Evolutionary conservation across 2,113 vertebrate genomes (phyloP).

Genomic region (Melierax canorus): DNA sequence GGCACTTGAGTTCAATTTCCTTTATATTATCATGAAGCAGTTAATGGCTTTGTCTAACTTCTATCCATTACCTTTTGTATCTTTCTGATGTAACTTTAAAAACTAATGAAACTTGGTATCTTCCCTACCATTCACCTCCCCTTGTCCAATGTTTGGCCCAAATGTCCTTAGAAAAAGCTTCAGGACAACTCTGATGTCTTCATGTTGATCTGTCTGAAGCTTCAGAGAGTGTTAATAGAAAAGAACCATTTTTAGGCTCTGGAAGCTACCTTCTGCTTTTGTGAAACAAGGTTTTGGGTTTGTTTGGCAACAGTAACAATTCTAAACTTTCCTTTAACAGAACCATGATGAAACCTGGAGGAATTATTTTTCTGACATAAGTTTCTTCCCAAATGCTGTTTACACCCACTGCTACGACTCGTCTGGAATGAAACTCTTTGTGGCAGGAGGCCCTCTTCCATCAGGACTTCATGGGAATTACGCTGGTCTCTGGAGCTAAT

Average conservation of each 20-base stretch:
- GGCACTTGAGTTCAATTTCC: background rate
- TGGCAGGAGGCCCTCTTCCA: too few relatives aligned
- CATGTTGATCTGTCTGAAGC: background rate
- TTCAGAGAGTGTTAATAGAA: background rate
- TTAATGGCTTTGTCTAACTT: background rate
- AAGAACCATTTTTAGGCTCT: background rate
- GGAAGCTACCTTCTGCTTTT: background rate
- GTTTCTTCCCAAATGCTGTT: too few relatives aligned
- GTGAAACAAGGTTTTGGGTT: background rate
- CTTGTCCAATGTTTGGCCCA: fast-evolving
- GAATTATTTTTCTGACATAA: too few relatives aligned
- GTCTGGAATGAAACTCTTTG: too few relatives aligned
- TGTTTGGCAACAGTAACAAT: background rate
- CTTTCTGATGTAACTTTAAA: background rate
- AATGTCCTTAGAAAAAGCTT: background rate
- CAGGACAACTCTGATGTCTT: background rate
- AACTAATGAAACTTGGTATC: background rate
- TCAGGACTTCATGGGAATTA: too few relatives aligned
- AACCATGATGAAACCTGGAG: conserved; percentile 89
- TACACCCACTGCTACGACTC: too few relatives aligned
- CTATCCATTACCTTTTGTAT: background rate
- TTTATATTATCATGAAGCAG: background rate
- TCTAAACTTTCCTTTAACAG: conserved; percentile 68
- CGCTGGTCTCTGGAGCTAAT: too few relatives aligned
- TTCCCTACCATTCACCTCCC: background rate